Evolutionary conservation across 2,797 vertebrate species (phyloP), one percentile per base, ranked within the genome.

Genomic region (Cottoperca gobio): DNA sequence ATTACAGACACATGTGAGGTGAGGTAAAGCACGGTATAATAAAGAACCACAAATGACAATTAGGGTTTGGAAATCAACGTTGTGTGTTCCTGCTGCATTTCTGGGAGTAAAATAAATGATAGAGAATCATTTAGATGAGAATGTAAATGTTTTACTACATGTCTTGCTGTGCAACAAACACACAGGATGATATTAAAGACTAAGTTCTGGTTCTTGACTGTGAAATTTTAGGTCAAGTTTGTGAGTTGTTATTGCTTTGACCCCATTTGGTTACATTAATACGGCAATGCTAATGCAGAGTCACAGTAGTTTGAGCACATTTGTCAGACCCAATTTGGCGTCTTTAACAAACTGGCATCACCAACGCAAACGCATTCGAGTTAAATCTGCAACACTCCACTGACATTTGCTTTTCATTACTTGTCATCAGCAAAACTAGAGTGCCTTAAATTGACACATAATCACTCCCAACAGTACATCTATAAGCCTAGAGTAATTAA

Each of bases 401-500:
- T 42, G n/a, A 40, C 17, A 31, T 54, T 37, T 17, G 31, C 53
- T 28, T 79, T 72, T 61, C 35, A 58, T 69, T 52, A 45, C 53
- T 35, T 66, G 50, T 79, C 72, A 62, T 53, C 23, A 11, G 57
- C 70, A 45, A 78, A 58, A 65, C 46, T 43, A 35, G 21, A 64
- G 37, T 49, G 53, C 73, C 60, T 58, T 49, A 58, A 74, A 77
- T 16, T 58, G 33, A 76, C 70, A 68, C 2, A 0, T 76, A 63
- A 82, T 86, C 50, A 19, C 49, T 75, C 55, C 54, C 46, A 49
- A 31, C 24, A 2, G 65, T 28, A 13, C 37, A 82, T 82, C 53
- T 64, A 74, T 59, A 57, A 85, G 57, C 24, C n/a, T 16, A 28
- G 42, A 23, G 26, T 74, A 70, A 85, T 85, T 82, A 76, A 76